Base-by-base conservation (phyloP, 2,797 vertebrate genomes). In the Anableps anableps region DNA sequence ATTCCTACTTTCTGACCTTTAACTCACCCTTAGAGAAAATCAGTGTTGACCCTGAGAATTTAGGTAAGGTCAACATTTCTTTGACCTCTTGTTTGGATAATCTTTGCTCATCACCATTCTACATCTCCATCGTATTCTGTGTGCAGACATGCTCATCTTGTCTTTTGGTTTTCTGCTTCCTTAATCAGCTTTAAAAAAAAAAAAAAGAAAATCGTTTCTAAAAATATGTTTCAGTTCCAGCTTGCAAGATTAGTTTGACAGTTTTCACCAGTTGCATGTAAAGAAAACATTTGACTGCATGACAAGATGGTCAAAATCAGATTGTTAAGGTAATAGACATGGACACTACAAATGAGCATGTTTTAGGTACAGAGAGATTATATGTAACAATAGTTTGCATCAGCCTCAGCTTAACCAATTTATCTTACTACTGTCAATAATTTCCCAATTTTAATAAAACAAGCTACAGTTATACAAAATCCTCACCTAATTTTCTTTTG, bases 401-500 rank as follows among this genome's bases (percentile, higher is more conserved):
- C 31, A 29, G 31, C 64, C 36, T 23, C 70, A 29, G 79, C 60
- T 72, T 79, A 36, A 75, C 47, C 36, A 48, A 74, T 76, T 48
- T 51, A 23, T 51, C 14, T 36, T 36, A 83, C 50, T 51, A 36
- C 71, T 64, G 3, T 62, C 47, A 79, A 48, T 62, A 26, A 85
- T 86, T n/a, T 64, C 16, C 72, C 74, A 81, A 76, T 86, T 87
- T 81, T 23, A 41, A 21, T 16, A 19, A 8, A 81, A 73, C n/a
- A n/a, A n/a, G n/a, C n/a, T n/a, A n/a, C n/a, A n/a, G n/a, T n/a
- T n/a, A n/a, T n/a, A n/a, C n/a, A 90, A 87, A 89, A 93, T 89
- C 88, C 94, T 92, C 90, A 88, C 84, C 86, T 83, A 88, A 88
- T 92, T 92, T 93, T 93, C 93, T 90, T 93, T 95, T 91, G 93